Conservation (phyloP, 2,113 vertebrate genomes). For the Rattus rattus region DNA sequence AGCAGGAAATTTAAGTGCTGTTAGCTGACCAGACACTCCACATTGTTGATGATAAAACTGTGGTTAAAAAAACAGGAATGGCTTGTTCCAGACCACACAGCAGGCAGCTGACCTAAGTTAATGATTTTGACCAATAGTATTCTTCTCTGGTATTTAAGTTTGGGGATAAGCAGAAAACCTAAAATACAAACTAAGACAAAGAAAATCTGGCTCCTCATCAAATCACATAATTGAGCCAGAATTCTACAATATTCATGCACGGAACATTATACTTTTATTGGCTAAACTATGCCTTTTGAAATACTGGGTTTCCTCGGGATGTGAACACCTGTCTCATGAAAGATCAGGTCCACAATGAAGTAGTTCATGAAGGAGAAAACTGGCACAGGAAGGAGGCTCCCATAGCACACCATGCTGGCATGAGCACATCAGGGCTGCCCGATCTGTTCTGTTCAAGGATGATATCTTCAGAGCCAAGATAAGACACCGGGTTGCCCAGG, state of each 20-base stretch:
- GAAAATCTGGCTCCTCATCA: neutral
- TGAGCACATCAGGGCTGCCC: neutral
- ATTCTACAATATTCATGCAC: neutral
- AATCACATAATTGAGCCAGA: neutral
- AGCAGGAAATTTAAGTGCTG: neutral
- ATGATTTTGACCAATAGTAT: neutral
- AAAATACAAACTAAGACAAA: neutral
- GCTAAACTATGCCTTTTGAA: neutral
- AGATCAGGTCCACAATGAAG: neutral
- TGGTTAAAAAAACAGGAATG: neutral
- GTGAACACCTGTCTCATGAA: neutral
- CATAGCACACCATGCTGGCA: accelerated
- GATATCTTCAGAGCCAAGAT: neutral
- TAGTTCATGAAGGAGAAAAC: neutral
- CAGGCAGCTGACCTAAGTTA: neutral
- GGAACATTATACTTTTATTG: neutral
- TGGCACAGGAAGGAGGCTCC: neutral
- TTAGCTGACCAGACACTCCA: neutral
- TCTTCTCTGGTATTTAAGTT: constrained; percentile 2
- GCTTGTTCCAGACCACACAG: neutral
- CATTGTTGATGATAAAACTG: neutral
- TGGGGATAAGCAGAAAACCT: neutral
- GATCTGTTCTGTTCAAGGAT: neutral
- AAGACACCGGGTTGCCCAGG: neutral
- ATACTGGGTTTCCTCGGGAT: neutral